Percentiles rank a stretch among this genome's conserved stretches.
phyloP scores from a whole-genome alignment of 2,888 invertebrate species.

The Drosophila trichaetosa region DNA sequence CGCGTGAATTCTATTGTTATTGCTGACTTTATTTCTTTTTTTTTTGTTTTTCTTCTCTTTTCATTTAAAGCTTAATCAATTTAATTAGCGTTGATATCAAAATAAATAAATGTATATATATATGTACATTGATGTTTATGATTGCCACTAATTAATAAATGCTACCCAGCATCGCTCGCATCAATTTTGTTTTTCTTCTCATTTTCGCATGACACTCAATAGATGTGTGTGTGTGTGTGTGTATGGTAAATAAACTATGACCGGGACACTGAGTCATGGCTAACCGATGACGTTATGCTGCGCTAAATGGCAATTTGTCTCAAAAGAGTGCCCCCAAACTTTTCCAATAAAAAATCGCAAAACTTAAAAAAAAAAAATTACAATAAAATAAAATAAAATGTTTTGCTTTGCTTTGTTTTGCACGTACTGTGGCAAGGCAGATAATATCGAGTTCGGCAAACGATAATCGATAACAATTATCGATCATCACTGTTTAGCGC shows the following conservation, averaged over 20 bases:
- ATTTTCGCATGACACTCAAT: constrained; percentile 24
- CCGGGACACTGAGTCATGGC: constrained; percentile 70
- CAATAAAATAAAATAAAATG: background rate
- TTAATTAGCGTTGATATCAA: constrained; percentile 41
- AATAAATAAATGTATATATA: constrained; percentile 6
- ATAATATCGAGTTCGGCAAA: constrained; percentile 38
- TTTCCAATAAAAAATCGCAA: constrained; percentile 64
- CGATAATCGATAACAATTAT: constrained; percentile 31
- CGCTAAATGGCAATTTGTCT: constrained; percentile 74
- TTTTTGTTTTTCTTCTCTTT: constrained; percentile 8
- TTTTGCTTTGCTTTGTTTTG: background rate
- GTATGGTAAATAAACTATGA: constrained; percentile 68
- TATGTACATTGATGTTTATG: constrained; percentile 20
- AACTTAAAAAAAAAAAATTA: constrained; percentile 48
- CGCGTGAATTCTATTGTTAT: constrained; percentile 58
- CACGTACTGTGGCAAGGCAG: constrained; percentile 1
- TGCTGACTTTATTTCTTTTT: constrained; percentile 27
- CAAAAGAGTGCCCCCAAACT: constrained; percentile 62
- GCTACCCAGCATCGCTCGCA: constrained; percentile 47
- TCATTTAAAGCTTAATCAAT: constrained; percentile 59
- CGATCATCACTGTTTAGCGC: constrained; percentile 18
- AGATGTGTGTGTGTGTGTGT: constrained; percentile 27
- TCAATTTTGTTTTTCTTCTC: constrained; percentile 52
- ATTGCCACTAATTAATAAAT: constrained; percentile 53
- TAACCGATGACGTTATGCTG: constrained; percentile 74